These are phyloP conservation scores for Tetranychus cinnabarinus DNA, from an alignment of 1,140 invertebrate species.

Conservation along the genomic window DNA sequence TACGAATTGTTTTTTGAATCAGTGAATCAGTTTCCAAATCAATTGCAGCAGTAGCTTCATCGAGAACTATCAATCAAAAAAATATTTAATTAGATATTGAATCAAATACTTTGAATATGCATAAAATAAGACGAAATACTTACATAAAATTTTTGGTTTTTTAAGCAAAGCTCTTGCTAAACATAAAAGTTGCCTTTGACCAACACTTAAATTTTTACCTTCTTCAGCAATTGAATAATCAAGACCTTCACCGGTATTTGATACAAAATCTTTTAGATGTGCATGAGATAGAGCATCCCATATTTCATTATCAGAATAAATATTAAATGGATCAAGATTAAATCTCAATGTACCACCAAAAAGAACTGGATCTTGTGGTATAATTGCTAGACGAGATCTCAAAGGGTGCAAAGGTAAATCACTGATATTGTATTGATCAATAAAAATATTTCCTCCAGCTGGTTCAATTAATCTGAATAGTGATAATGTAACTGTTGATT, in stretches of 20 bases:
- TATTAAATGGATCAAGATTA: slow-evolving; percentile 17
- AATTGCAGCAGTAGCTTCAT: slow-evolving; percentile 22
- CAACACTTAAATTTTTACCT: slow-evolving; percentile 17
- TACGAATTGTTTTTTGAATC: slow-evolving; percentile 22
- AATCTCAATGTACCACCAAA: slow-evolving; percentile 29
- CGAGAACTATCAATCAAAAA: slow-evolving; percentile 10
- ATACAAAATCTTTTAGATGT: slow-evolving; percentile 13
- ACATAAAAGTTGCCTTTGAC: slow-evolving; percentile 28
- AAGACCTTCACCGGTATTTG: slow-evolving; percentile 3
- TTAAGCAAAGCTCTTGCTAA: slow-evolving; percentile 31
- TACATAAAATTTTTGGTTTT: slow-evolving; percentile 26
- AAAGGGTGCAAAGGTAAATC: slow-evolving; percentile 68
- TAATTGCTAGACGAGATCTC: slow-evolving; percentile 63
- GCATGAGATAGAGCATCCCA: slow-evolving; percentile 14
- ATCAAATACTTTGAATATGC: background rate
- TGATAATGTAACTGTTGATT: slow-evolving; percentile 27
- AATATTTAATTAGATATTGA: background rate
- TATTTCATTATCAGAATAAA: slow-evolving; percentile 11
- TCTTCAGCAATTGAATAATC: slow-evolving; percentile 7
- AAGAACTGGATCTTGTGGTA: slow-evolving; percentile 41
- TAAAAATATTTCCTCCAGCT: slow-evolving; percentile 45
- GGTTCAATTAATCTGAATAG: slow-evolving; percentile 31
- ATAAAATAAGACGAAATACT: slow-evolving; percentile 19
- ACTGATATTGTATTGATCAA: slow-evolving; percentile 69
- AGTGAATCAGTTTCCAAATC: slow-evolving; percentile 22